Conservation (phyloP, 1,140 invertebrate species). For the Atopsyche davidsoni region DNA sequence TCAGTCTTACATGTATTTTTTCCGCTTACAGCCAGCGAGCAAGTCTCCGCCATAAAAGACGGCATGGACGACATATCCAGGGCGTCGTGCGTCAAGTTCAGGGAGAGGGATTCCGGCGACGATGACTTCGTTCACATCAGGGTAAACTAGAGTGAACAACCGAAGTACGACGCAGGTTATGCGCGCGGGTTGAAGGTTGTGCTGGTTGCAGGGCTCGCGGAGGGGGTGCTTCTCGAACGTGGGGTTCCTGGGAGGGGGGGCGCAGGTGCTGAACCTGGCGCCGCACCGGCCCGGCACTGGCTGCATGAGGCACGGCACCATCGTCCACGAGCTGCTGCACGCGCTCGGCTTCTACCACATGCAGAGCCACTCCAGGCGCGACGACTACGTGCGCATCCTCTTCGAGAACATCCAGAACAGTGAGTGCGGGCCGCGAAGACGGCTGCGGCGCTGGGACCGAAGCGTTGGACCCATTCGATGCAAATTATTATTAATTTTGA, state of each 20-base stretch:
- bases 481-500: too few relatives aligned
- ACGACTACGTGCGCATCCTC: conserved; percentile 60
- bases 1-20: background rate
- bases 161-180: too few relatives aligned
- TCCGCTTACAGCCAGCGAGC: conserved; percentile 35
- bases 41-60: conserved; percentile 40
- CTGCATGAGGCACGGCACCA: conserved; percentile 47
- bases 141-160: conserved; percentile 33
- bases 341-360: conserved; percentile 70
- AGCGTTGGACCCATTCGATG: too few relatives aligned
- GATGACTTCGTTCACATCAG: conserved; percentile 44
- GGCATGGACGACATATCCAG: conserved; percentile 43
- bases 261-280: conserved; percentile 46
- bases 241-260: conserved; percentile 38
- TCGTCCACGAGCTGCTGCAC: conserved; percentile 66
- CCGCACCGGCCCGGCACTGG: conserved; percentile 39
- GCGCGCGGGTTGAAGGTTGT: background rate
- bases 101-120: conserved; percentile 40
- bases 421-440: too few relatives aligned
- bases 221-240: conserved; percentile 49
- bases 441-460: too few relatives aligned
- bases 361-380: conserved; percentile 63
- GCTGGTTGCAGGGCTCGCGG: conserved; percentile 34
- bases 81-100: conserved; percentile 44
- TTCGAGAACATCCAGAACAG: conserved; percentile 57